phyloP scores from a whole-genome alignment of 2,797 vertebrate genomes.

The Apogon hyalosoma region DNA sequence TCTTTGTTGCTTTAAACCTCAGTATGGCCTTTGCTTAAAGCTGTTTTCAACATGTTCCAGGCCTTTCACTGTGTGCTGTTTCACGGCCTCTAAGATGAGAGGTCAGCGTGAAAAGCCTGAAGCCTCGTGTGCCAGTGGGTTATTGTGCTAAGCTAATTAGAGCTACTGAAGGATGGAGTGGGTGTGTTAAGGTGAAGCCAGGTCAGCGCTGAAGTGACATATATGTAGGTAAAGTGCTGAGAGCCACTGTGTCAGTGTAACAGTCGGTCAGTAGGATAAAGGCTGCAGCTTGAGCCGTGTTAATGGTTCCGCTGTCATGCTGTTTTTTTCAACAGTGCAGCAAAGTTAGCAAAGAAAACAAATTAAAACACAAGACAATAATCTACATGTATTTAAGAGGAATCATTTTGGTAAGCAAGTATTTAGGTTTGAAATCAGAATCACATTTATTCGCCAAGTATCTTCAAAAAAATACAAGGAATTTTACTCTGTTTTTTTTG shows the following conservation, averaged over 20 bases:
- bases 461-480: no score
- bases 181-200: slow-evolving; percentile 49
- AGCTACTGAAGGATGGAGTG: slow-evolving; percentile 34
- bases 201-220: slow-evolving; percentile 24
- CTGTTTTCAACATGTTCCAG: background rate
- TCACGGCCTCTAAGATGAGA: slow-evolving; percentile 17
- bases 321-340: background rate
- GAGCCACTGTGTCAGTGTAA: slow-evolving; percentile 63
- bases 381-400: no score
- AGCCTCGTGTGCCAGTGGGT: slow-evolving; percentile 63
- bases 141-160: slow-evolving; percentile 79
- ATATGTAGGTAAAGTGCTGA: background rate
- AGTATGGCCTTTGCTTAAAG: background rate
- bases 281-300: background rate
- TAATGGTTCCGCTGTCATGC: no score
- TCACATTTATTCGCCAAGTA: no score
- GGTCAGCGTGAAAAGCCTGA: slow-evolving; percentile 37
- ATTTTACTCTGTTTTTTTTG: no score
- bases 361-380: background rate
- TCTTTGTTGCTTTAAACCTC: no score
- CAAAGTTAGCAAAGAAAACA: background rate
- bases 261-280: slow-evolving; percentile 62
- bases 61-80: background rate
- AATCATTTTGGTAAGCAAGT: no score
- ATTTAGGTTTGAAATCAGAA: no score